These are phyloP conservation scores for Epinephelus awoara DNA, from an alignment of 2,797 vertebrate species.

Conservation along the genomic window DNA sequence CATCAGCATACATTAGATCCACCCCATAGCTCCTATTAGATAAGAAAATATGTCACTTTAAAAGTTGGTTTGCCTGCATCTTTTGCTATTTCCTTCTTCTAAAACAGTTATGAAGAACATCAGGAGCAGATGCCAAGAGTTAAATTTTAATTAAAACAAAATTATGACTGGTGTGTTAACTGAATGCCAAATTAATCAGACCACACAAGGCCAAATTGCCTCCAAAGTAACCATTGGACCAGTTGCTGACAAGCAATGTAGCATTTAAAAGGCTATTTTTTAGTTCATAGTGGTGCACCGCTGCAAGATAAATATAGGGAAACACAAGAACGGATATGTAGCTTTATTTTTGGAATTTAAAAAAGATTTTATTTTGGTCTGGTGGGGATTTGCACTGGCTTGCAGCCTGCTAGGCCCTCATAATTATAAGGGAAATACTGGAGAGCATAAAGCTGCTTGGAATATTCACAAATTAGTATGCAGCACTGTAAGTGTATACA, in stretches of 20 bases:
- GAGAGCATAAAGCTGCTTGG: too few relatives aligned
- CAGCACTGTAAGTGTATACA: neutral
- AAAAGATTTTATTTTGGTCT: too few relatives aligned
- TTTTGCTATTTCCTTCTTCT: neutral
- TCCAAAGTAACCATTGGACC: neutral
- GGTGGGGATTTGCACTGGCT: too few relatives aligned
- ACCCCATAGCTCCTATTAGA: neutral
- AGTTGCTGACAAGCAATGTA: neutral
- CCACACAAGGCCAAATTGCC: neutral
- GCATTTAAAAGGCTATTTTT: conserved; percentile 1
- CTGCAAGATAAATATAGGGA: too few relatives aligned
- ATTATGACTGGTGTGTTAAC: too few relatives aligned
- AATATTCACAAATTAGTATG: too few relatives aligned
- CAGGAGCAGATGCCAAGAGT: neutral
- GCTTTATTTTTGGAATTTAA: too few relatives aligned
- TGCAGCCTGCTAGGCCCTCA: too few relatives aligned
- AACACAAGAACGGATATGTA: too few relatives aligned
- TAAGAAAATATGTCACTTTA: neutral
- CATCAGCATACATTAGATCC: neutral
- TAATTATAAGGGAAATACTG: too few relatives aligned
- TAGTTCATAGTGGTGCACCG: too few relatives aligned
- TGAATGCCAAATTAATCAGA: neutral
- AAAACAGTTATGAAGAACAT: neutral
- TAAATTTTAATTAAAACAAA: neutral
- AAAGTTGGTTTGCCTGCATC: neutral